Evolutionary conservation across 2,888 invertebrate species (phyloP).

Genomic region (Deroplatys truncata): DNA sequence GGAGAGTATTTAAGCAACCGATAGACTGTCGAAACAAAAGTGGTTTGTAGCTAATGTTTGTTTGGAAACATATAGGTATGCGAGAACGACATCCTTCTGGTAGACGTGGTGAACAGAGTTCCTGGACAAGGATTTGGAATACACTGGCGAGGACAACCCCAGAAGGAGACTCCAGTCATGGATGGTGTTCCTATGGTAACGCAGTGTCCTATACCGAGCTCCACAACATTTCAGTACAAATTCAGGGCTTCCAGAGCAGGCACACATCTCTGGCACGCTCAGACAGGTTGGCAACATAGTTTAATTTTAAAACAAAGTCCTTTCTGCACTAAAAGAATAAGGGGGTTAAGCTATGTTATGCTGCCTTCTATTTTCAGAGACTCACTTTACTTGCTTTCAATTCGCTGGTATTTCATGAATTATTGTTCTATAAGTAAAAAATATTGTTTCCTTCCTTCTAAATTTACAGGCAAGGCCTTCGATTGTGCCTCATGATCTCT

Average conservation of each 20-base stretch:
- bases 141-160: constrained; percentile 51
- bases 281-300: constrained; percentile 36
- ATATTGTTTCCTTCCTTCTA: no score
- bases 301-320: no score
- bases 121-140: constrained; percentile 47
- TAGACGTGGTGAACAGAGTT: constrained; percentile 47
- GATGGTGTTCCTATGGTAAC: constrained; percentile 47
- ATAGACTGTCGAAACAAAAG: no score
- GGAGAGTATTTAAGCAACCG: no score
- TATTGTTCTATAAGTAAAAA: no score
- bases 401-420: no score
- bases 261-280: constrained; percentile 45
- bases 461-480: no score
- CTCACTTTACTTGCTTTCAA: no score
- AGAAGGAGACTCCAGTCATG: constrained; percentile 44
- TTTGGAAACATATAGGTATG: constrained; percentile 31
- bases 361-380: no score
- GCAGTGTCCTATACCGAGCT: constrained; percentile 44
- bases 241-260: constrained; percentile 43
- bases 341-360: no score
- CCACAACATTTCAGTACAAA: constrained; percentile 45
- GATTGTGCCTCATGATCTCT: no score
- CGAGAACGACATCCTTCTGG: constrained; percentile 44
- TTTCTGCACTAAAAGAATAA: no score
- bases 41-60: neutral